Conservation (phyloP, 2,888 invertebrate species). For the Hirtodrosophila trivittata region DNA sequence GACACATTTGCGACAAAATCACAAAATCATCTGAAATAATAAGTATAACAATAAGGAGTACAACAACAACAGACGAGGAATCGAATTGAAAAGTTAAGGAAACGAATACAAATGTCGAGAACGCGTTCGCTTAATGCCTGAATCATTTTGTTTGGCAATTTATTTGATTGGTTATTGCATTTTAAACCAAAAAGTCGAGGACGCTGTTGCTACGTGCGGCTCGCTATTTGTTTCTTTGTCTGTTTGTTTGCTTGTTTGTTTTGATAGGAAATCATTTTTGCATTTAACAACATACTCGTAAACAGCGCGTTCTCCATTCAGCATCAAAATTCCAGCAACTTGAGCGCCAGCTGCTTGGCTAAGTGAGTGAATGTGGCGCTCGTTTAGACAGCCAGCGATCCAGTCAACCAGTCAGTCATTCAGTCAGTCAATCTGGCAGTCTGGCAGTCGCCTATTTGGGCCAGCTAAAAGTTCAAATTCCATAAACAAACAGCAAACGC, state of each 20-base stretch:
- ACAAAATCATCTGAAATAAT: conserved; percentile 28
- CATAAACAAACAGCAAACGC: conserved; percentile 67
- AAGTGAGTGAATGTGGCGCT: conserved; percentile 45
- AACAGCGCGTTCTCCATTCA: conserved; percentile 51
- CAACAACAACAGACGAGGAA: not conserved
- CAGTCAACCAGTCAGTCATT: conserved; percentile 26
- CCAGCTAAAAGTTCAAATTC: conserved; percentile 68
- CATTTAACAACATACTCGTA: conserved; percentile 75
- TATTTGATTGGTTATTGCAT: conserved; percentile 78
- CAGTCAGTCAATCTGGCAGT: conserved; percentile 29
- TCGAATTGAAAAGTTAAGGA: conserved; percentile 26
- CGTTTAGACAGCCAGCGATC: conserved; percentile 24
- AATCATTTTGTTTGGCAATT: conserved; percentile 76
- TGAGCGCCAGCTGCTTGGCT: conserved; percentile 37
- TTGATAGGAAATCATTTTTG: conserved; percentile 79
- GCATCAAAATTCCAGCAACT: conserved; percentile 39
- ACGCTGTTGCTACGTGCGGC: conserved; percentile 63
- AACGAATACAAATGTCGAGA: conserved; percentile 47
- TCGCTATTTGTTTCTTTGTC: conserved; percentile 27
- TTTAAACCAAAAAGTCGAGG: conserved; percentile 66
- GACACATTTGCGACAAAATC: conserved; percentile 70
- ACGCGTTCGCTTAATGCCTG: conserved; percentile 66
- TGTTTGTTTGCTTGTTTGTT: conserved; percentile 42
- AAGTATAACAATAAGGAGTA: conserved; percentile 6
- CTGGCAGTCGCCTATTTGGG: conserved; percentile 31